These are phyloP conservation scores for Neuroterus valhalla DNA, from an alignment of 1,140 invertebrate genomes.

Conservation along the genomic window DNA sequence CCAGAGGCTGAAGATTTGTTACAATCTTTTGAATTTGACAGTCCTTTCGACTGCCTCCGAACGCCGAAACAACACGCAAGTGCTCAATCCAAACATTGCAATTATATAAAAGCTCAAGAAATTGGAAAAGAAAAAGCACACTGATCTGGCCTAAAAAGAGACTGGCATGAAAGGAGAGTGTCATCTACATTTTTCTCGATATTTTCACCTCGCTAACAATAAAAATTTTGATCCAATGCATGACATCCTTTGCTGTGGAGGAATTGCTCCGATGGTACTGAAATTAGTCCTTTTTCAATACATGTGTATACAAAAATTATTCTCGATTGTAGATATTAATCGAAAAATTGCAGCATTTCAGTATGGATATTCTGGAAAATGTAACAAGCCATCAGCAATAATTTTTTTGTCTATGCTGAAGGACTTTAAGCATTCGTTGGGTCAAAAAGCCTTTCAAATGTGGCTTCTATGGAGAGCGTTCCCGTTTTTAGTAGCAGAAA, in stretches of 20 bases:
- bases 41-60: slow-evolving; percentile 25
- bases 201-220: slow-evolving; percentile 46
- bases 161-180: slow-evolving; percentile 32
- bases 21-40: slow-evolving; percentile 7
- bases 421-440: slow-evolving; percentile 42
- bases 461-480: slow-evolving; percentile 49
- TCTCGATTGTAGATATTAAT: slow-evolving; percentile 46
- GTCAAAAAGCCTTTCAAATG: slow-evolving; percentile 56
- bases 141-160: not conserved
- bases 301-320: slow-evolving; percentile 33
- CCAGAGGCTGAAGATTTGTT: not conserved
- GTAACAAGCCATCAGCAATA: slow-evolving; percentile 55
- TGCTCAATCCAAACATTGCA: not conserved
- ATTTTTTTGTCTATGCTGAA: slow-evolving; percentile 40
- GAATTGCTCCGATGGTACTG: slow-evolving; percentile 40
- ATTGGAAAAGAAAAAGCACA: not conserved
- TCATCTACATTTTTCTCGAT: slow-evolving; percentile 27
- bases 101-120: not conserved
- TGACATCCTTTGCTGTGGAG: slow-evolving; percentile 50
- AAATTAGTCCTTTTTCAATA: slow-evolving; percentile 41
- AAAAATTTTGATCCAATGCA: slow-evolving; percentile 45
- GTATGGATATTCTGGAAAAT: slow-evolving; percentile 49
- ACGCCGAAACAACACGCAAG: slow-evolving; percentile 7
- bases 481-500: slow-evolving; percentile 46
- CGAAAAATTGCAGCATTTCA: slow-evolving; percentile 44